These are phyloP conservation scores for Agapornis canus DNA, from an alignment of 2,797 vertebrate species.

Conservation along the genomic window DNA sequence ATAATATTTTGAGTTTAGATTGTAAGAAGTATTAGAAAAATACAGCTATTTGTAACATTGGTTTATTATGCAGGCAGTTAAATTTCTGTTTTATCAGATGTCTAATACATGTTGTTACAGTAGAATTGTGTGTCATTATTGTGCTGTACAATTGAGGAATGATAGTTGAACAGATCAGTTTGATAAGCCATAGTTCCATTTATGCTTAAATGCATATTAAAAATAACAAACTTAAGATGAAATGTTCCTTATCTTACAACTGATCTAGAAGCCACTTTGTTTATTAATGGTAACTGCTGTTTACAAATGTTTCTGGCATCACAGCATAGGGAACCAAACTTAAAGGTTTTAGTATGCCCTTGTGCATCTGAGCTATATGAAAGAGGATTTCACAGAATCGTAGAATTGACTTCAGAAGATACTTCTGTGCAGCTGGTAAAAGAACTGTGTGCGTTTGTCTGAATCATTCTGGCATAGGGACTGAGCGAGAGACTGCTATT, in stretches of 20 bases:
- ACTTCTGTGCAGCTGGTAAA: background rate
- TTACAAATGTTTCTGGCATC: background rate
- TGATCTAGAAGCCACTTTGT: background rate
- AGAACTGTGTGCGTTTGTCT: background rate
- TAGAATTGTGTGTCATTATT: background rate
- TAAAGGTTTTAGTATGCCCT: background rate
- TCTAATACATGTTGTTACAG: background rate
- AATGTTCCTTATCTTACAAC: background rate
- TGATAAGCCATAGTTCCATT: background rate
- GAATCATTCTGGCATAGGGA: background rate
- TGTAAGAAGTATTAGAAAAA: background rate
- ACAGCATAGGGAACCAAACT: background rate
- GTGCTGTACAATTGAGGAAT: background rate
- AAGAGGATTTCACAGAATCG: background rate
- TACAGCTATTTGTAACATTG: background rate
- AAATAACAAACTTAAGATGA: background rate
- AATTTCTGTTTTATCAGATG: background rate
- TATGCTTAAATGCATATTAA: background rate
- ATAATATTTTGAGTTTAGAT: background rate
- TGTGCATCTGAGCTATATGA: background rate
- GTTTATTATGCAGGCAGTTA: background rate
- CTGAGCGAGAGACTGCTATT: background rate
- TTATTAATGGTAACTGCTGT: background rate
- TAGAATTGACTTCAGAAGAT: background rate
- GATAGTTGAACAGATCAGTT: background rate